Evolutionary conservation across 2,113 vertebrate species (phyloP), one percentile per base, ranked within the genome.

Genomic region (Scartelaos histophorus): DNA sequence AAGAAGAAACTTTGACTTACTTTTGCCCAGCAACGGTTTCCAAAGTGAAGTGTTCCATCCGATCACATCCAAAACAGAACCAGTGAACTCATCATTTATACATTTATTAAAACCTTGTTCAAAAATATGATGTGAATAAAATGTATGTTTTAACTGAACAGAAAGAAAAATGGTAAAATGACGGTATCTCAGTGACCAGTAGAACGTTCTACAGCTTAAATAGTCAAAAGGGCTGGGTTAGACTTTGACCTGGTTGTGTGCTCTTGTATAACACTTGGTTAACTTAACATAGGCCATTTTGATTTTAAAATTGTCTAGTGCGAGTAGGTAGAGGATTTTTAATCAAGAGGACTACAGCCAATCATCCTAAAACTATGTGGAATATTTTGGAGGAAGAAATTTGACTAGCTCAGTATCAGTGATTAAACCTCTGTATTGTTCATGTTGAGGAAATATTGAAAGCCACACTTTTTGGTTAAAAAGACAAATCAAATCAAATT

Each of bases 171-270:
- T 29, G 22, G 10, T 13, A 10, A 35, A 64, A 35, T 11, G 29
- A 7, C 3, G 15, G 22, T 34, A 19, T 19, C 5, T 35, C 17
- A 12, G 58, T 46, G 11, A 1, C 11, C 2, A 17, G 47, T 9
- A 2, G 1, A 10, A 10, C 11, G n/a, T 80, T 72, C 16, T 47
- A 70, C 67, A 76, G 68, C 2, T 0, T 56, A 47, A 46, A 35
- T 2, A 34, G 21, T 38, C 2, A 3, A 29, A 10, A 13, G 38
- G 43, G 29, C 43, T 38, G 51, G 51, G 58, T 11, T 73, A 21
- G 61, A 80, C 74, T 74, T 78, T 75, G 77, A 66, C 11, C 22
- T 70, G 61, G 54, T 13, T 51, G 17, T 51, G 49, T 53, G 51
- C 51, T 0, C n/a, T 19, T 51, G 49, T 19, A 51, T 7, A 51